Evolutionary conservation across 2,113 vertebrate genomes (phyloP), one percentile per base, ranked within the genome.

Genomic region (Vombatus ursinus): DNA sequence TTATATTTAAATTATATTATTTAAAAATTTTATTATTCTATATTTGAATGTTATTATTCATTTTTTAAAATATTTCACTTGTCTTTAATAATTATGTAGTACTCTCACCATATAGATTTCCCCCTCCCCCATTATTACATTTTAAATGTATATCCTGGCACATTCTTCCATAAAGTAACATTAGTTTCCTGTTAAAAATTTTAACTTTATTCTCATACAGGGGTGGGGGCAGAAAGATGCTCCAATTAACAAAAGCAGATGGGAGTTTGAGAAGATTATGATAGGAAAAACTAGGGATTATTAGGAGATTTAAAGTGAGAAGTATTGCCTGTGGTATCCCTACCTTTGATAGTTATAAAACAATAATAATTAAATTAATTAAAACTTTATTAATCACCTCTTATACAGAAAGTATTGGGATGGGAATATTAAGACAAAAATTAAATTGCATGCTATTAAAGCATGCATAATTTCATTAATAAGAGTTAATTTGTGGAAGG

Each of bases 141-240:
- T 92, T 93, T 89, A 50, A 89, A 44, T 16, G 11, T 91, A 22
- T 92, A 52, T 53, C 52, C 52, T 52, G 52, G 50, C 68, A 93
- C 93, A 92, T 94, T 47, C 25, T 94, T 92, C 8, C 25, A 12
- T 92, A 89, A 68, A 50, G 23, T 94, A 54, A 94, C 95, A 22
- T 94, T 11, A 94, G 47, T 95, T 92, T 95, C 96, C 23, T 53
- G 52, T 95, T 96, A 91, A 95, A 96, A 1, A 90, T 93, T 54
- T 84, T 93, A 51, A 91, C 37, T 92, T 52, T 92, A 7, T 51
- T 94, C 28, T 92, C 8, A 92, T 90, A 53, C 48, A 49, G 48
- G 48, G 48, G 48, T 49, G 3, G 2, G 49, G 16, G 54, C n/a
- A 1, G 23, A 93, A 53, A 93, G 50, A 37, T 94, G 10, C 53